Base-by-base conservation (phyloP, 2,113 vertebrate species). In the Hemiprocne comata region DNA sequence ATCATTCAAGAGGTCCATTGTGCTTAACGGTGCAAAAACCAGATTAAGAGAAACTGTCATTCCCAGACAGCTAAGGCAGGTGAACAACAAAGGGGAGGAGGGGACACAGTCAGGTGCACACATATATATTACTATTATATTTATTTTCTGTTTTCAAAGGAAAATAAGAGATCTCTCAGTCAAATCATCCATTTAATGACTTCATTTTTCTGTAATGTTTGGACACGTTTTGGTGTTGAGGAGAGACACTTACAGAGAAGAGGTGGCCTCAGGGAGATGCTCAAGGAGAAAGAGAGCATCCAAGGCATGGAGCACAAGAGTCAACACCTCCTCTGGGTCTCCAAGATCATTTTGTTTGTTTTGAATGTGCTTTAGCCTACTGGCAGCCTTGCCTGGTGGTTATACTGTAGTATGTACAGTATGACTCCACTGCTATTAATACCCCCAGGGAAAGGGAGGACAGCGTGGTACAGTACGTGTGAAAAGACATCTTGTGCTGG, bases 1-100 rank as follows among this genome's bases (percentile, higher is more conserved):
- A 78, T 88, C 80, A 73, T 69, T 94, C 73, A 72, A 69, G 58
- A 60, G 25, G 66, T 75, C 50, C 44, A 19, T 19, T 93, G 77
- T 87, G 78, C 62, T 89, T 83, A 96, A 85, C 69, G 86, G 55
- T 81, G 61, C 65, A 81, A 76, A 93, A 89, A 88, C 11, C 17
- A 34, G 26, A 66, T 91, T 55, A 88, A 74, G 80, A 93, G 48
- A 93, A 75, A 9, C 36, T 85, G 40, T 83, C 4, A 20, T 86
- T 86, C 79, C n/a, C 54, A 58, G 76, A 33, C 25, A 82, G 69
- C 66, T 69, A 40, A 70, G 57, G 80, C 60, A 50, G 44, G n/a
- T 61, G 44, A 85, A 36, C n/a, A 53, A 5, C 36, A 66, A 72
- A 60, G 50, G 61, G 34, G 29, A 85, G 36, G 25, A 64, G 6